phyloP scores from a whole-genome alignment of 1,140 invertebrate species.

The Drosophila parabipectinata region DNA sequence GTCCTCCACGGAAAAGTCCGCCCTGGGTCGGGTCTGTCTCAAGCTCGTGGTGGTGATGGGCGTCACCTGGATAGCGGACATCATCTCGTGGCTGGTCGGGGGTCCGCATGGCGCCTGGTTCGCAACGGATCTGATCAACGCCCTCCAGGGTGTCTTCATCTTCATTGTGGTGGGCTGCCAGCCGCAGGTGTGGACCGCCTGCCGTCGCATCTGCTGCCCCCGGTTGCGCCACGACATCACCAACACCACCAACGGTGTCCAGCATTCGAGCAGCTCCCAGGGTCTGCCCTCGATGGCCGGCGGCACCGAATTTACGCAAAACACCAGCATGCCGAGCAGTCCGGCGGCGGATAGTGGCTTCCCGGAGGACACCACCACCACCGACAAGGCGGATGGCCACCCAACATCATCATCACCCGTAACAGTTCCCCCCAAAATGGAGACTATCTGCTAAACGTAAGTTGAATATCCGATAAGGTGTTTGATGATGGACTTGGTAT shows the following conservation, averaged over 20 bases:
- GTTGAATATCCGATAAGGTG: slow-evolving; percentile 32
- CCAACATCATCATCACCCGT: background rate
- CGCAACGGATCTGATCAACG: slow-evolving; percentile 92
- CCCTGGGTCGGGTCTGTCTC: slow-evolving; percentile 91
- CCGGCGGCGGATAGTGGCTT: slow-evolving; percentile 21
- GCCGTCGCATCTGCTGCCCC: slow-evolving; percentile 88
- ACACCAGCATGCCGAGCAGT: slow-evolving; percentile 86
- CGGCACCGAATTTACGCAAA: slow-evolving; percentile 86
- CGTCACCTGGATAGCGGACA: slow-evolving; percentile 92
- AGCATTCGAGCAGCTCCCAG: slow-evolving; percentile 88
- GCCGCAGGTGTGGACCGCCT: slow-evolving; percentile 90
- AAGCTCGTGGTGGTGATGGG: slow-evolving; percentile 94
- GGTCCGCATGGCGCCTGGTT: slow-evolving; percentile 92
- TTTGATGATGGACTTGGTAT: background rate
- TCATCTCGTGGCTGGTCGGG: slow-evolving; percentile 89
- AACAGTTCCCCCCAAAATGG: slow-evolving; percentile 12
- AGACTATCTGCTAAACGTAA: slow-evolving; percentile 41
- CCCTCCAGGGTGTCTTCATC: slow-evolving; percentile 94
- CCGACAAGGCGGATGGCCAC: background rate
- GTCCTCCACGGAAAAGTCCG: slow-evolving; percentile 92
- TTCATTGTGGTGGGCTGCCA: slow-evolving; percentile 95
- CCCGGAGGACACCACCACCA: slow-evolving; percentile 1
- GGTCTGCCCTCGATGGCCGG: slow-evolving; percentile 91
- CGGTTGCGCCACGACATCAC: slow-evolving; percentile 85
- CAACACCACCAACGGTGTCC: slow-evolving; percentile 86